These are phyloP conservation scores for Trichonephila clavata DNA, from an alignment of 1,140 invertebrate genomes.

Conservation along the genomic window DNA sequence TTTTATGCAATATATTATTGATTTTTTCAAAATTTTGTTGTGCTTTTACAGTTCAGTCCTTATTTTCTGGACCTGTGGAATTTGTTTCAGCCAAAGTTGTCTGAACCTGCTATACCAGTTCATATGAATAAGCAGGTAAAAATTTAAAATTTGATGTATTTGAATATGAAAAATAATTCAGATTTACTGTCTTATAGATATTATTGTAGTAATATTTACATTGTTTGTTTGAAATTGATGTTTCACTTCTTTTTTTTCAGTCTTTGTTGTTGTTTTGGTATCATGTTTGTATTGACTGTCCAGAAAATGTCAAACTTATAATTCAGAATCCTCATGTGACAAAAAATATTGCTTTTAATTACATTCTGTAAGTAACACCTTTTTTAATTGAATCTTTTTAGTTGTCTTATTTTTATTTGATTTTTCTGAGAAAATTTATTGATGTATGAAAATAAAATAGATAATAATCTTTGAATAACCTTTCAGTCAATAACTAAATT, in stretches of 20 bases:
- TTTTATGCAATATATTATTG: too few species aligned
- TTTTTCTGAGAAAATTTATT: too few species aligned
- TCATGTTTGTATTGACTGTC: conserved; percentile 93
- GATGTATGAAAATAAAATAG: too few species aligned
- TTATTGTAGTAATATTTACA: too few species aligned
- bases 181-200: too few species aligned
- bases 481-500: neutral
- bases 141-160: neutral
- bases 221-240: neutral
- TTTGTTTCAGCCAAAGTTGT: conserved; percentile 95
- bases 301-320: conserved; percentile 94
- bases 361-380: conserved; percentile 90
- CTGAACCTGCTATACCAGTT: conserved; percentile 95
- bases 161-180: too few species aligned
- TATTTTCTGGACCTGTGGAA: conserved; percentile 96
- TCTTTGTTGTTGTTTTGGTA: conserved; percentile 95
- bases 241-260: conserved; percentile 76
- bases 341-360: conserved; percentile 98
- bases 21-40: neutral
- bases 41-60: conserved; percentile 83
- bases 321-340: conserved; percentile 90
- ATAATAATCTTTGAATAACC: neutral
- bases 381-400: neutral
- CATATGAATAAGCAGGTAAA: conserved; percentile 93
- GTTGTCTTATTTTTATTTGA: neutral